These are phyloP conservation scores for Irena cyanogastra DNA, from an alignment of 2,113 vertebrate genomes.

Conservation along the genomic window DNA sequence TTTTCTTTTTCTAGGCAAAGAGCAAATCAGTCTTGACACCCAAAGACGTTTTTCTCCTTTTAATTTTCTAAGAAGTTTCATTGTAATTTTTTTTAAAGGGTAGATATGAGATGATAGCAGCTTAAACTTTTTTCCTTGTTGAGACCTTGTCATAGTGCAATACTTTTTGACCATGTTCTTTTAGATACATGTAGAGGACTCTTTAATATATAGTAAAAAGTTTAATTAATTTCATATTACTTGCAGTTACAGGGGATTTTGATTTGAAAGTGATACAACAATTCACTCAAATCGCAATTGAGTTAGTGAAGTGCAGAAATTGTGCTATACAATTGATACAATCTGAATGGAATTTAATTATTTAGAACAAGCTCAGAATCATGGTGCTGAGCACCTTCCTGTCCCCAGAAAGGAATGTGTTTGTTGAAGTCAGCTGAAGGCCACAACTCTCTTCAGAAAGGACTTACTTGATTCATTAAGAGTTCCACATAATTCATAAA, in stretches of 20 bases:
- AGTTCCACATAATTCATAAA: background rate
- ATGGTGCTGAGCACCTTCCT: background rate
- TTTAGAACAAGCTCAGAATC: background rate
- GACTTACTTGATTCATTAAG: background rate
- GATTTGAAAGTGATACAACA: background rate
- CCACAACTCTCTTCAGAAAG: background rate
- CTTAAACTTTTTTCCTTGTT: background rate
- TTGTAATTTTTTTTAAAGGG: background rate
- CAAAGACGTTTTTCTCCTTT: background rate
- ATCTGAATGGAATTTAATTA: background rate
- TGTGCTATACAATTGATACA: background rate
- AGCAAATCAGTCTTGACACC: background rate
- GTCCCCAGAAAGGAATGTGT: background rate
- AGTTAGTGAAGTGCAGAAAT: background rate
- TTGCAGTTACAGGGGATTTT: background rate
- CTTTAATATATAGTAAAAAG: background rate
- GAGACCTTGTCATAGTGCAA: background rate
- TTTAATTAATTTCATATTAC: background rate
- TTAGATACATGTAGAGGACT: background rate
- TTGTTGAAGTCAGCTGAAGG: background rate
- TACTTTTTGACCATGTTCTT: background rate
- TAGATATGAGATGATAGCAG: background rate
- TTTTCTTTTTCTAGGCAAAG: background rate
- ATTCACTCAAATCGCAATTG: background rate
- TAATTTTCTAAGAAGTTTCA: background rate